Evolutionary conservation across 2,888 invertebrate genomes (phyloP), one percentile per base, ranked within the genome.

Genomic region (Archips crataeganus): DNA sequence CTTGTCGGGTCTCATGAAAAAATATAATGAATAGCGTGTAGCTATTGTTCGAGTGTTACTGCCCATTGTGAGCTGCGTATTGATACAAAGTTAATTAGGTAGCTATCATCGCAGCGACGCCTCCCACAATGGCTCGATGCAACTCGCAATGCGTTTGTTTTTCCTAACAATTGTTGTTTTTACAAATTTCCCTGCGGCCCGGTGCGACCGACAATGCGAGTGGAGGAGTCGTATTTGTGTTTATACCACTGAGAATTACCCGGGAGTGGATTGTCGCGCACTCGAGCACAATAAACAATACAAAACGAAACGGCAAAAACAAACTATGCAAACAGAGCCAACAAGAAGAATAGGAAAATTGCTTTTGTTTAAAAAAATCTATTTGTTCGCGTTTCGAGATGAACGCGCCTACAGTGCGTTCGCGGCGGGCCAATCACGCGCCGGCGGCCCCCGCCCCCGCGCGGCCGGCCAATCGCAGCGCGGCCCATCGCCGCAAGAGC

Each of bases 261-360:
- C 93, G 92, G 92, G 89, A 91, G 90, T 84, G 92, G 90, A 90
- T 93, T 91, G 93, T 92, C 91, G 91, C 90, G 86, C 87, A 87
- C 89, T 86, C 87, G 84, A 82, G 85, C 86, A 90, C 91, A 90
- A 88, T 92, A 92, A 93, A 94, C 93, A 94, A 94, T 93, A 93
- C 93, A 90, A 93, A 94, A 93, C 91, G 89, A 85, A 82, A 83
- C 83, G 88, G 87, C 90, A 93, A 93, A 93, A 94, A 93, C 93
- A 89, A 93, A 92, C 93, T 91, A 90, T 90, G 89, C 85, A 89
- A 92, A 92, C 91, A 84, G 85, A 87, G 86, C 84, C 82, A 94
- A 94, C 92, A 94, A 93, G 93, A 94, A 94, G 91, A 93, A 93
- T 94, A 94, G 94, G 93, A 94, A 94, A 94, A 94, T 94, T 93